phyloP scores from a whole-genome alignment of 1,140 invertebrate species.

The Rhopalosiphum maidis region DNA sequence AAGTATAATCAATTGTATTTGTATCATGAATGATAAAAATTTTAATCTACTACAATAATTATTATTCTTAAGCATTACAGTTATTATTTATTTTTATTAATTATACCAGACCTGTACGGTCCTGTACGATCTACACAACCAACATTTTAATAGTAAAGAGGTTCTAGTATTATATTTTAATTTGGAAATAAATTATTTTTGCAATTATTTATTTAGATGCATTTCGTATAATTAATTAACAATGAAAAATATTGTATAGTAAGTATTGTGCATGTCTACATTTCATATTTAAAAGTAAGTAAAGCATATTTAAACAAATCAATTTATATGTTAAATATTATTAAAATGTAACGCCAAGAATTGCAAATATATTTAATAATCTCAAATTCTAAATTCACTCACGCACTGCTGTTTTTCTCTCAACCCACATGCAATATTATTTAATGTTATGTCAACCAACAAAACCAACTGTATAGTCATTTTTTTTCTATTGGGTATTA shows the following conservation, averaged over 20 bases:
- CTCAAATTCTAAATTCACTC: not conserved
- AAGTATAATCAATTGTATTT: not conserved
- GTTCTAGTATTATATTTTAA: not conserved
- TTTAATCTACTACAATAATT: not conserved
- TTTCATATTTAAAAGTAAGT: not conserved
- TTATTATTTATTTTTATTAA: not conserved
- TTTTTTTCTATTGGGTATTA: not conserved
- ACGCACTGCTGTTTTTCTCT: not conserved
- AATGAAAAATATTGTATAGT: not conserved
- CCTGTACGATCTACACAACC: not conserved
- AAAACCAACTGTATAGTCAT: not conserved
- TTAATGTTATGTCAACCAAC: not conserved
- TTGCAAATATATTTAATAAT: slow-evolving; percentile 31
- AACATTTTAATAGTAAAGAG: not conserved
- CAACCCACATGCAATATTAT: not conserved
- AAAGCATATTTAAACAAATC: not conserved
- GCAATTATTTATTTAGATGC: not conserved
- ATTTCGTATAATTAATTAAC: not conserved
- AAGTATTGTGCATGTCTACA: not conserved
- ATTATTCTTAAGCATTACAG: not conserved
- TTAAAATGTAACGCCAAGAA: not conserved
- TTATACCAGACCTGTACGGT: not conserved
- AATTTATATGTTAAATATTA: not conserved
- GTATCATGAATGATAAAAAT: not conserved
- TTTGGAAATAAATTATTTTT: not conserved